These are phyloP conservation scores for Rhabdophis nuchalis DNA, from an alignment of 2,797 vertebrate species.

Conservation along the genomic window DNA sequence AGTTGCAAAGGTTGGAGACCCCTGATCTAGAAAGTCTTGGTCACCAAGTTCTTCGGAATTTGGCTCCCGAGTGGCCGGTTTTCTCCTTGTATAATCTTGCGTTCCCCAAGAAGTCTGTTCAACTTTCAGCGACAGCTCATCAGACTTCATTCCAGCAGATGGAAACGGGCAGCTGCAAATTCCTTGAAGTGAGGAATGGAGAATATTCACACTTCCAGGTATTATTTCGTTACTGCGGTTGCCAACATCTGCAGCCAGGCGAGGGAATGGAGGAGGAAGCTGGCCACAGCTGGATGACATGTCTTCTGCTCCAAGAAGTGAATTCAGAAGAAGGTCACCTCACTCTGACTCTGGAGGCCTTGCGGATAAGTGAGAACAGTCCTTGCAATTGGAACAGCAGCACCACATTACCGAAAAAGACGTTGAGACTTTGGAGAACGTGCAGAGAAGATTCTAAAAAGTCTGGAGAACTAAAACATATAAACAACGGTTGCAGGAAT, in stretches of 20 bases:
- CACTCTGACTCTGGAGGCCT: neutral
- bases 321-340: neutral
- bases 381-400: neutral
- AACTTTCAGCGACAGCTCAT: neutral
- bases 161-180: neutral
- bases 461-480: too few relatives aligned
- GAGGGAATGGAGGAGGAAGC: neutral
- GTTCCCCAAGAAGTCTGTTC: neutral
- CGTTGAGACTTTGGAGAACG: too few relatives aligned
- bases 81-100: neutral
- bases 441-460: too few relatives aligned
- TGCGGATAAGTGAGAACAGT: neutral
- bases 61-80: neutral
- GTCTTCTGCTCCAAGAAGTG: neutral
- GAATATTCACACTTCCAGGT: neutral
- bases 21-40: neutral
- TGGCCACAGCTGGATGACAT: neutral
- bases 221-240: rapidly evolving
- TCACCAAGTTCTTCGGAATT: neutral
- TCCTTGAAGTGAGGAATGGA: neutral
- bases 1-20: too few relatives aligned
- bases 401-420: too few relatives aligned
- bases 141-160: neutral
- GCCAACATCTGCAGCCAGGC: neutral
- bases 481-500: too few relatives aligned